Conservation (phyloP, 2,113 vertebrate genomes). For the Mirza zaza region DNA sequence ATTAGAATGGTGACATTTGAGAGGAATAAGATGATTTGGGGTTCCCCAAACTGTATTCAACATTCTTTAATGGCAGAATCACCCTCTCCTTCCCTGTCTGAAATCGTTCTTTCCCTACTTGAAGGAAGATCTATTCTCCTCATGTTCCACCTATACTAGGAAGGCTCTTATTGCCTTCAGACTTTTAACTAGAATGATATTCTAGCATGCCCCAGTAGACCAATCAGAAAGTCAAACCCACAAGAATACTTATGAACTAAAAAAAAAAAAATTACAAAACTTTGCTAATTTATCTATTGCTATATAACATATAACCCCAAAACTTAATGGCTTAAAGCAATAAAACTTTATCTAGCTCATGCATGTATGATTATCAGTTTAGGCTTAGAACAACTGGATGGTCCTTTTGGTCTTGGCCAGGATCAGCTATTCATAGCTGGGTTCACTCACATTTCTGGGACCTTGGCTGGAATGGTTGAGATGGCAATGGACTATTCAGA, state of each 20-base stretch:
- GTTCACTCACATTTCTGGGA: not conserved
- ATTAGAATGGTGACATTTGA: not conserved
- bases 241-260: not conserved
- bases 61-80: not conserved
- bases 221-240: not conserved
- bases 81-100: not conserved
- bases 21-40: not conserved
- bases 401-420: not conserved
- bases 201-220: not conserved
- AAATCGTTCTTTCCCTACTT: not conserved
- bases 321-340: not conserved
- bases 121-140: not conserved
- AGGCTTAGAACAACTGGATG: not conserved
- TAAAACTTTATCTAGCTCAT: not conserved
- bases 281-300: not conserved
- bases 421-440: not conserved
- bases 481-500: accelerated
- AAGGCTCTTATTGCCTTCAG: not conserved
- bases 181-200: not conserved
- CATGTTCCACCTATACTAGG: not conserved
- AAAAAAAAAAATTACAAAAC: not conserved
- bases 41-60: not conserved
- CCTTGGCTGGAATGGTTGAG: not conserved
- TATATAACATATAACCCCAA: not conserved
- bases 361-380: not conserved